These are phyloP conservation scores for Thaumetopoea pityocampa DNA, from an alignment of 1,140 invertebrate species.

Conservation along the genomic window DNA sequence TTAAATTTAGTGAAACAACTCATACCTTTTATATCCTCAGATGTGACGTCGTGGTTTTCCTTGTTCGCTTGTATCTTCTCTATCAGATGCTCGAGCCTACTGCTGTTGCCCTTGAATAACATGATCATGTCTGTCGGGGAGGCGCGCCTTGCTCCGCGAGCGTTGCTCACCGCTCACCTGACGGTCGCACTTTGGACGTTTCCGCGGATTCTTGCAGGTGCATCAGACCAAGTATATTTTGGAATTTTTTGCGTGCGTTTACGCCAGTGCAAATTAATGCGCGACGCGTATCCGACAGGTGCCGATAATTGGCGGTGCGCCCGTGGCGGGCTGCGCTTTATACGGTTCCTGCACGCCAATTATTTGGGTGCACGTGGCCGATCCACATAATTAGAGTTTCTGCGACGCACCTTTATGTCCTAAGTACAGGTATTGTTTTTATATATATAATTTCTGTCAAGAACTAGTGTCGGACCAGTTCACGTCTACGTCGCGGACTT, in stretches of 20 bases:
- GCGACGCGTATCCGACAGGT: conserved; percentile 64
- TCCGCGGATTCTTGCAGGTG: conserved; percentile 56
- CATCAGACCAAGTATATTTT: conserved; percentile 67
- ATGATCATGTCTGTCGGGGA: conserved; percentile 74
- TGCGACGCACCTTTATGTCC: conserved; percentile 47
- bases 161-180: background rate
- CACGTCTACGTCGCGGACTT: conserved; percentile 4
- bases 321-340: conserved; percentile 36
- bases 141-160: conserved; percentile 7
- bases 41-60: conserved; percentile 75
- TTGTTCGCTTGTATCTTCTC: conserved; percentile 90
- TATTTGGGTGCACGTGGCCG: conserved; percentile 56
- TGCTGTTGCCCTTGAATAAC: conserved; percentile 89
- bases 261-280: conserved; percentile 65
- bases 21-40: conserved; percentile 76
- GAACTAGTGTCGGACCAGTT: conserved; percentile 5
- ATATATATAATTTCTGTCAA: no score
- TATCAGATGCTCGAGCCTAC: conserved; percentile 85
- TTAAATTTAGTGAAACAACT: conserved; percentile 7
- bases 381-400: conserved; percentile 41
- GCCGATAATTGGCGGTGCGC: conserved; percentile 60
- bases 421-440: conserved; percentile 36
- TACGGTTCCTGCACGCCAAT: conserved; percentile 67
- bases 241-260: conserved; percentile 60
- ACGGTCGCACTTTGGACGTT: conserved; percentile 22